Evolutionary conservation across 2,797 vertebrate genomes (phyloP).

Genomic region (Takifugu rubripes): DNA sequence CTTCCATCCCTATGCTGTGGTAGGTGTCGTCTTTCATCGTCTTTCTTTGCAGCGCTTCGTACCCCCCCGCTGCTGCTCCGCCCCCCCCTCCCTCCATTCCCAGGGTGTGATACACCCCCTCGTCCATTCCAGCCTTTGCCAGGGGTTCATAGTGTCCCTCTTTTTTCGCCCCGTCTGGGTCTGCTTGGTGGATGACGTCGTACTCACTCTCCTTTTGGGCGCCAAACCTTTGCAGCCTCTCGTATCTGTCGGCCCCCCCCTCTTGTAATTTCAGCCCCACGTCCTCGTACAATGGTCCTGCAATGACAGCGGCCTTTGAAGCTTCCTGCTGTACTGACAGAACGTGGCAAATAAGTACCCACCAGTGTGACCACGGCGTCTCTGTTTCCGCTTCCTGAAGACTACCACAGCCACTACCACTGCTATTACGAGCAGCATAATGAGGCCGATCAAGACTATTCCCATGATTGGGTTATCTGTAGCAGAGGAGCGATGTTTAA

Average conservation of each 20-base stretch:
- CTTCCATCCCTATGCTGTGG: background rate
- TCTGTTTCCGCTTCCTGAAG: too few relatives aligned
- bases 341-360: too few relatives aligned
- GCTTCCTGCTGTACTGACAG: background rate
- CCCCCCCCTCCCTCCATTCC: background rate
- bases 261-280: background rate
- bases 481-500: too few relatives aligned
- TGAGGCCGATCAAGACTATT: too few relatives aligned
- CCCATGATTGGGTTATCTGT: too few relatives aligned
- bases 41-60: background rate
- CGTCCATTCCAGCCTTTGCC: too few relatives aligned
- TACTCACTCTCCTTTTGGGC: slow-evolving; percentile 18
- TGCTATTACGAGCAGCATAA: too few relatives aligned
- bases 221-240: background rate
- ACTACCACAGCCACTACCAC: too few relatives aligned
- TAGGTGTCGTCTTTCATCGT: background rate
- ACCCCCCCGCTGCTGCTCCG: background rate
- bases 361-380: too few relatives aligned
- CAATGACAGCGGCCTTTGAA: background rate
- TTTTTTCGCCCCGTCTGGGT: slow-evolving; percentile 3
- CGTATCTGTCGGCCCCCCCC: background rate
- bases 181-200: slow-evolving; percentile 16
- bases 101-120: too few relatives aligned
- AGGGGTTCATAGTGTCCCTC: background rate
- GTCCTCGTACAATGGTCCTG: slow-evolving; percentile 35